A percentile compares a stretch with the other conserved stretches of the same genome.
These are phyloP conservation scores for Drosophila diplacantha DNA, from an alignment of 2,888 invertebrate genomes.

Conservation along the genomic window DNA sequence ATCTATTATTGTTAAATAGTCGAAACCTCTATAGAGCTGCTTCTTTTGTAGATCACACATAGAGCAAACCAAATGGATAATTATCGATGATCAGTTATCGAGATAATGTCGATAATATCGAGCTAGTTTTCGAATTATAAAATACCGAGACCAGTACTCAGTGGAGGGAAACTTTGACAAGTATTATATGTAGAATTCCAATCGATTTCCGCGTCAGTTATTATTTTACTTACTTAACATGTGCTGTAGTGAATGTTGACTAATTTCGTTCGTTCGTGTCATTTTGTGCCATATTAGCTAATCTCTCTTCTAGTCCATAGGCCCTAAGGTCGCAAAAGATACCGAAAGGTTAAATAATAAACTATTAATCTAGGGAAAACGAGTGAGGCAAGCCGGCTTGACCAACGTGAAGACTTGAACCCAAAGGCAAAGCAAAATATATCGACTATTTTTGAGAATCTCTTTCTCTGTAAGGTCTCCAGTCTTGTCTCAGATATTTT, in stretches of 20 bases:
- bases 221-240: constrained; percentile 56
- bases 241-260: constrained; percentile 67
- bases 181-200: constrained; percentile 70
- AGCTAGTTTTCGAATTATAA: constrained; percentile 16
- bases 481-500: constrained; percentile 33
- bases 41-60: constrained; percentile 47
- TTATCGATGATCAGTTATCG: constrained; percentile 3
- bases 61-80: constrained; percentile 23
- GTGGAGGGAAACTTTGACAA: constrained; percentile 58
- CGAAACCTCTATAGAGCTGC: constrained; percentile 58
- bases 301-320: constrained; percentile 41
- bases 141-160: constrained; percentile 66
- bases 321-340: constrained; percentile 20
- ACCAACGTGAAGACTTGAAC: constrained; percentile 41
- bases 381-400: constrained; percentile 54
- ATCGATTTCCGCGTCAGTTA: constrained; percentile 50
- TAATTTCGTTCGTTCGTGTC: constrained; percentile 52
- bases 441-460: constrained; percentile 28
- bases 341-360: constrained; percentile 9
- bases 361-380: constrained; percentile 19
- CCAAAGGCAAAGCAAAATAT: constrained; percentile 27
- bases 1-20: constrained; percentile 46
- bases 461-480: constrained; percentile 3
- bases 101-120: constrained; percentile 4
- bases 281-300: constrained; percentile 61